Evolutionary conservation across 1,140 invertebrate genomes (phyloP).

Genomic region (Neodiprion lecontei): DNA sequence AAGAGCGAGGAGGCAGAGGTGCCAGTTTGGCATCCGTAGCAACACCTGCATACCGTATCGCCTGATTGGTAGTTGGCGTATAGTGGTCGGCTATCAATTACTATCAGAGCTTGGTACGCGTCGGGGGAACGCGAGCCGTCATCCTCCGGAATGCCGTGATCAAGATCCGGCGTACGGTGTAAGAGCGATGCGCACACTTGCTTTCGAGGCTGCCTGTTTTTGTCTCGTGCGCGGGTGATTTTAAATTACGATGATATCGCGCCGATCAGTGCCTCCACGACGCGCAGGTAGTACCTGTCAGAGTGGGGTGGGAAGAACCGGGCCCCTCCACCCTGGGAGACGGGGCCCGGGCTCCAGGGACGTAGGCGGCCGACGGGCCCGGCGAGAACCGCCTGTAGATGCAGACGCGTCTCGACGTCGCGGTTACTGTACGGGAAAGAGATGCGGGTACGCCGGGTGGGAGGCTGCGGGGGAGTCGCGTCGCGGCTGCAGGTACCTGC

Average conservation of each 20-base stretch:
- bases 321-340: neutral
- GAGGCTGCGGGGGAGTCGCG: conserved; percentile 5
- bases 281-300: conserved; percentile 11
- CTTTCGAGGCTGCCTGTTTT: conserved; percentile 43
- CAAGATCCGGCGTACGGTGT: conserved; percentile 43
- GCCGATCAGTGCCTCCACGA: conserved; percentile 47
- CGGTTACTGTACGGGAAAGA: neutral
- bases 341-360: too few species aligned
- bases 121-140: conserved; percentile 27
- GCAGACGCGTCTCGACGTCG: neutral
- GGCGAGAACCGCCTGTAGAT: neutral
- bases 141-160: conserved; percentile 50
- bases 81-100: too few species aligned
- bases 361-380: neutral
- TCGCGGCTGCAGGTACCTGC: conserved; percentile 37
- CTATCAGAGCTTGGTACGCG: too few species aligned
- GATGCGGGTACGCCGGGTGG: neutral
- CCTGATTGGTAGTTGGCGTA: too few species aligned
- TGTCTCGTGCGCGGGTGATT: conserved; percentile 53
- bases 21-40: too few species aligned
- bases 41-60: too few species aligned
- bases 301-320: neutral
- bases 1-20: too few species aligned
- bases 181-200: conserved; percentile 44
- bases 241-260: conserved; percentile 52